Base-by-base conservation (phyloP, 2,888 invertebrate species). In the Scaeva pyrastri region DNA sequence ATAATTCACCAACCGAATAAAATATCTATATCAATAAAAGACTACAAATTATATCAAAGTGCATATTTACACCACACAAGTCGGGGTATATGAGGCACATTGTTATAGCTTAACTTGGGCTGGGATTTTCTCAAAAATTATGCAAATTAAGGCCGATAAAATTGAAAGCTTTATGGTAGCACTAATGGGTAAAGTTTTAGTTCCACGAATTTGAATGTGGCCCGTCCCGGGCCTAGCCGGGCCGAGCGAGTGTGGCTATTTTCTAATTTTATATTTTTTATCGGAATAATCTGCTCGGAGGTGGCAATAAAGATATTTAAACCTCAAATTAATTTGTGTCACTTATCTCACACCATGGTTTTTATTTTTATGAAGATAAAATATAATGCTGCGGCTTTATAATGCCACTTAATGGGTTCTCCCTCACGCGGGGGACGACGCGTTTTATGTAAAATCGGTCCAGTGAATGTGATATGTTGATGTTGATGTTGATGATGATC, bases 261-360 rank as follows among this genome's bases (percentile, higher is more conserved):
- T 66, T 66, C 66, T 66, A 45, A 31, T 36, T 48, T 48, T 48
- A 16, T 56, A 36, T 31, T 11, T 7, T 26, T 48, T 23, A 64
- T 45, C 45, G 41, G 60, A 62, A 62, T 62, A 31, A 43, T 62
- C 23, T 48, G 31, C 36, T 48, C 26, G 66, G 48, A 48, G 66
- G 45, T 64, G 64, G 43, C 43, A 45, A 66, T 48, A 41, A 48
- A 66, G 66, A 66, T 64, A 48, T 36, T 31, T 21, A 41, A 60
- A 41, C 48, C n/a, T 19, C 14, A 3, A 14, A 66, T 31, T 66
- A 66, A 48, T 66, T 48, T 66, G 45, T 64, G 64, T 64, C 64
- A 64, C 26, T 48, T 41, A 64, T 64, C 26, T 64, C 64, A 64
- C 64, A 64, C 64, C 31, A 41, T 41, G 45, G 16, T 64, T 31